A percentile compares a stretch with the other conserved stretches of the same genome.
Conservation (phyloP, 1,140 invertebrate genomes). For the Rhopalosiphum padi region DNA sequence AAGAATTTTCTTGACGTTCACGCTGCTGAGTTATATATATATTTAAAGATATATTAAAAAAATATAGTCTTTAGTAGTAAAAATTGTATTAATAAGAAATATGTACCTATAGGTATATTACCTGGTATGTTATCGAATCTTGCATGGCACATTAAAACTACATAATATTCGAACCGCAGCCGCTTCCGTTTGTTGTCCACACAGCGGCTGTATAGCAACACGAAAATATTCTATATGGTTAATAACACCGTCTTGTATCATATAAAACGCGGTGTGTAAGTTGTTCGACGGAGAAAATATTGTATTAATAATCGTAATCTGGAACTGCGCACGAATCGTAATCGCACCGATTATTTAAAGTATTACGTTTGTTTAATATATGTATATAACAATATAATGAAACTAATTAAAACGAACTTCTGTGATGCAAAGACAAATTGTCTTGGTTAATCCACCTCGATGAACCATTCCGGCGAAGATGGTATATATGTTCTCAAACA, state of each 20-base stretch:
- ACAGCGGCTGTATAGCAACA: too few relatives aligned
- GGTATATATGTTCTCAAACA: background rate
- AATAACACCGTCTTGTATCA: background rate
- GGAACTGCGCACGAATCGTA: background rate
- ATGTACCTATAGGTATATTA: background rate
- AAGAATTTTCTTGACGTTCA: background rate
- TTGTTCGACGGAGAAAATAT: background rate
- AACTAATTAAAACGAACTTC: constrained; percentile 29
- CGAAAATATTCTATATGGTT: background rate
- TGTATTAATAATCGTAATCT: background rate
- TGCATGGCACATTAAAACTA: background rate
- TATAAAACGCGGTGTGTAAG: background rate
- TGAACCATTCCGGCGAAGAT: background rate
- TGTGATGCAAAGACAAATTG: background rate
- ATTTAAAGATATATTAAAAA: too few relatives aligned
- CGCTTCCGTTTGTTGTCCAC: background rate
- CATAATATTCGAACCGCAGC: background rate
- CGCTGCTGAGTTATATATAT: too few relatives aligned
- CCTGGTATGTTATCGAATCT: background rate
- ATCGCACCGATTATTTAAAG: constrained; percentile 7
- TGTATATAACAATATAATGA: background rate
- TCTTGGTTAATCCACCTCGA: background rate
- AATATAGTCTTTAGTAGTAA: background rate
- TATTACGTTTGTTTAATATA: background rate
- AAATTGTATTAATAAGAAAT: background rate